Evolutionary conservation across 2,113 vertebrate species (phyloP).

Genomic region (Nerophis ophidion): DNA sequence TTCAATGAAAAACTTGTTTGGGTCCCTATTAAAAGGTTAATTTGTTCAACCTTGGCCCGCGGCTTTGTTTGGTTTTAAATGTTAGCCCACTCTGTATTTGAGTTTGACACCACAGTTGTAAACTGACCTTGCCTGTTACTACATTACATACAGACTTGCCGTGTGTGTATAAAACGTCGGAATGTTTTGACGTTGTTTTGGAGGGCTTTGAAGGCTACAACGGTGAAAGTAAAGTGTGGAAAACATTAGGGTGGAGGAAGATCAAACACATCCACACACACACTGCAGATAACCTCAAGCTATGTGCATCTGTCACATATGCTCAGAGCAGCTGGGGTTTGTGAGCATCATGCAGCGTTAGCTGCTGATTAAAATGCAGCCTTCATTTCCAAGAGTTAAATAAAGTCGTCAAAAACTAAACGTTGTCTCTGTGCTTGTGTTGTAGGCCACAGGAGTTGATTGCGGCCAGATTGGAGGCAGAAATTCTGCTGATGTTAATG

Average conservation of each 20-base stretch:
- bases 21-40: no score
- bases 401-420: slow-evolving; percentile 1
- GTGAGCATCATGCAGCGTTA: slow-evolving; percentile 19
- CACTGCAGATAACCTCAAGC: slow-evolving; percentile 20
- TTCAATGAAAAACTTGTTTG: no score
- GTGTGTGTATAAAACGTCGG: no score
- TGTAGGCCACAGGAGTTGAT: slow-evolving; percentile 3
- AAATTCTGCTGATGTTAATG: slow-evolving; percentile 6
- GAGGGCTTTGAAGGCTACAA: no score
- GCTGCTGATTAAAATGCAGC: slow-evolving; percentile 4
- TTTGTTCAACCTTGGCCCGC: no score
- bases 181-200: no score
- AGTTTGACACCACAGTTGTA: no score
- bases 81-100: no score
- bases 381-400: slow-evolving; percentile 9
- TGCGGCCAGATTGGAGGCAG: slow-evolving; percentile 7
- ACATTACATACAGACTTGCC: no score
- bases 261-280: slow-evolving; percentile 15
- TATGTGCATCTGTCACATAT: slow-evolving; percentile 19
- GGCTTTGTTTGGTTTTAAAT: no score
- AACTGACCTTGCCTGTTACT: no score
- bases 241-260: slow-evolving; percentile 10
- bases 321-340: slow-evolving; percentile 34
- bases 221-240: no score
- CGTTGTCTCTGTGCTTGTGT: background rate